Conservation (phyloP, 1,140 invertebrate genomes). For the Neodiprion fabricii region DNA sequence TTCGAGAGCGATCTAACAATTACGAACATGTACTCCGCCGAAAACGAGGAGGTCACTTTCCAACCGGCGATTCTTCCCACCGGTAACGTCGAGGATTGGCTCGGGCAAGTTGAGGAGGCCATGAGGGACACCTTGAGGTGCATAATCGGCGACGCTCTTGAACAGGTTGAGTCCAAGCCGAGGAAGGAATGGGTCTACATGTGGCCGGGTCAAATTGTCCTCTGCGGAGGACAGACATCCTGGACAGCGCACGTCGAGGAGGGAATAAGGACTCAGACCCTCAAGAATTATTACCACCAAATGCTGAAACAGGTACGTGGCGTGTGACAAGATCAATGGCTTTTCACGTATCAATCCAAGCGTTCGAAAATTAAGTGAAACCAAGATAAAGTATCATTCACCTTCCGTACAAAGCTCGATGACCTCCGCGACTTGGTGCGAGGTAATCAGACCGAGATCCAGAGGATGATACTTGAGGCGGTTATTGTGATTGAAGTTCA, state of each 20-base stretch:
- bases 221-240: slow-evolving; percentile 69
- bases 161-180: slow-evolving; percentile 53
- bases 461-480: slow-evolving; percentile 68
- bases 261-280: slow-evolving; percentile 56
- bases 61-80: slow-evolving; percentile 70
- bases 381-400: slow-evolving; percentile 37
- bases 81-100: slow-evolving; percentile 82
- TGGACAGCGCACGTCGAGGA: slow-evolving; percentile 70
- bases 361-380: neutral
- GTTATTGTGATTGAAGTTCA: slow-evolving; percentile 77
- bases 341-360: neutral
- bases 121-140: slow-evolving; percentile 70
- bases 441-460: slow-evolving; percentile 70
- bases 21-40: slow-evolving; percentile 78
- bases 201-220: slow-evolving; percentile 81
- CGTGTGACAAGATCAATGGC: slow-evolving; percentile 8
- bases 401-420: slow-evolving; percentile 65
- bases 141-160: slow-evolving; percentile 63
- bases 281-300: slow-evolving; percentile 58
- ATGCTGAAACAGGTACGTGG: slow-evolving; percentile 59
- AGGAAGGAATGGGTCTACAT: slow-evolving; percentile 74
- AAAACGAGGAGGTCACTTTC: slow-evolving; percentile 75
- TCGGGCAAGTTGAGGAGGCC: slow-evolving; percentile 69
- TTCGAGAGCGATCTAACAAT: slow-evolving; percentile 76
- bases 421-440: slow-evolving; percentile 70